Evolutionary conservation across 2,113 vertebrate genomes (phyloP), one percentile per base, ranked within the genome.

Genomic region (Sebastes schlegelii): DNA sequence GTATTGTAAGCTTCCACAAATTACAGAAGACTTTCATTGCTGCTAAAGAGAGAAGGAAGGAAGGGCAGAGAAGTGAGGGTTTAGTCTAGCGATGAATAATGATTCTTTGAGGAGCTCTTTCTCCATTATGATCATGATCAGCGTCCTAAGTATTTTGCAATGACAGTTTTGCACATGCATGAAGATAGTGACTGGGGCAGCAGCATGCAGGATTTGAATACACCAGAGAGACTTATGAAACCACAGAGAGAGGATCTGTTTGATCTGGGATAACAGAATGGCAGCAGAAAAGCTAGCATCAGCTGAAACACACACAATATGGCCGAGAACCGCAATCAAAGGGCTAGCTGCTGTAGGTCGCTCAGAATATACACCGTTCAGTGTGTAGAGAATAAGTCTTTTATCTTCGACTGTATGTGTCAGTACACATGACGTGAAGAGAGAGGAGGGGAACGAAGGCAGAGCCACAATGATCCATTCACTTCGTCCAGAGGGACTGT

Each of bases 1-100:
- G 89, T 79, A 79, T 82, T 42, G 73, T 66, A 52, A 57, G 83
- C 64, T 69, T 81, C 58, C 63, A 55, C 67, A 77, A 73, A 42
- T 92, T 89, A 86, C 8, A 46, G 64, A 77, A 52, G 48, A 74
- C 88, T 91, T 94, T 92, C 77, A 89, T 65, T 79, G 77, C 73
- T 74, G 16, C 77, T 86, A 57, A 72, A 85, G 43, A 75, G 52
- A 71, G 71, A 60, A n/a, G n/a, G 46, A 85, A 2, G 74, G 74
- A 85, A 80, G 74, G 87, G 68, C 48, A 79, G 73, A 64, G 78
- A 26, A 83, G 69, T 60, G 69, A 74, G 68, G 11, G 71, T 40
- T 77, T 46, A 73, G 52, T 69, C 70, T 66, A 40, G 42, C 4
- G 4, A 48, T 83, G 85, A 85, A 85, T 88, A 83, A 87, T 65